phyloP scores from a whole-genome alignment of 1,140 invertebrate species.

The Drosophila kepulauana region DNA sequence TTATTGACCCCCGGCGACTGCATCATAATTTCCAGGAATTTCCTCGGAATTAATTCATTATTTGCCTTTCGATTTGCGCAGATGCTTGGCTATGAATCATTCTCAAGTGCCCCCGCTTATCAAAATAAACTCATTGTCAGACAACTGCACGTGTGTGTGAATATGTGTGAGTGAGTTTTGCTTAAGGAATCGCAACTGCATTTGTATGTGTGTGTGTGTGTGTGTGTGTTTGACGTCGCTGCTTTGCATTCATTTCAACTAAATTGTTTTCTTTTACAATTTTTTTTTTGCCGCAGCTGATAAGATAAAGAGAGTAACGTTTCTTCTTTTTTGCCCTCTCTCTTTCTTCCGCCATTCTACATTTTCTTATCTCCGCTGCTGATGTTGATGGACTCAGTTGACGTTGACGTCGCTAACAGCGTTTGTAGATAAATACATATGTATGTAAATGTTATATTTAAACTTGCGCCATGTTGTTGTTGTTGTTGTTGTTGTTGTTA shows the following conservation, averaged over 20 bases:
- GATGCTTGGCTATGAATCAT: constrained; percentile 42
- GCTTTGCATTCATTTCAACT: constrained; percentile 17
- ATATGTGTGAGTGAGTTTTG: background rate
- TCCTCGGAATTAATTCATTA: constrained; percentile 17
- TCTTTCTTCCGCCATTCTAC: background rate
- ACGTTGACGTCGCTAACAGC: background rate
- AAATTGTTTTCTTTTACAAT: background rate
- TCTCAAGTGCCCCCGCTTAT: constrained; percentile 15
- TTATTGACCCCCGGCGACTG: background rate
- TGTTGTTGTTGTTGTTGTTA: constrained; percentile 6
- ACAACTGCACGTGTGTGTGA: background rate
- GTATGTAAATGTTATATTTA: constrained; percentile 44
- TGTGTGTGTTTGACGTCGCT: background rate
- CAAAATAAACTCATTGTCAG: constrained; percentile 10
- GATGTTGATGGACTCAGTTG: constrained; percentile 5
- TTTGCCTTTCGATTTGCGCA: constrained; percentile 38
- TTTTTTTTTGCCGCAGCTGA: constrained; percentile 38
- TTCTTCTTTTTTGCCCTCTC: background rate
- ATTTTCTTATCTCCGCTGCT: constrained; percentile 29
- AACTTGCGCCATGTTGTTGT: constrained; percentile 40
- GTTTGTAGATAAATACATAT: background rate
- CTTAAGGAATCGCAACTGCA: background rate
- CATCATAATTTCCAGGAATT: constrained; percentile 8
- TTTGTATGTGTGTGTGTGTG: background rate
- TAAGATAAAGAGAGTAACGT: constrained; percentile 41